Conservation (phyloP, 2,797 vertebrate species). For the Thripadectes ignobilis region DNA sequence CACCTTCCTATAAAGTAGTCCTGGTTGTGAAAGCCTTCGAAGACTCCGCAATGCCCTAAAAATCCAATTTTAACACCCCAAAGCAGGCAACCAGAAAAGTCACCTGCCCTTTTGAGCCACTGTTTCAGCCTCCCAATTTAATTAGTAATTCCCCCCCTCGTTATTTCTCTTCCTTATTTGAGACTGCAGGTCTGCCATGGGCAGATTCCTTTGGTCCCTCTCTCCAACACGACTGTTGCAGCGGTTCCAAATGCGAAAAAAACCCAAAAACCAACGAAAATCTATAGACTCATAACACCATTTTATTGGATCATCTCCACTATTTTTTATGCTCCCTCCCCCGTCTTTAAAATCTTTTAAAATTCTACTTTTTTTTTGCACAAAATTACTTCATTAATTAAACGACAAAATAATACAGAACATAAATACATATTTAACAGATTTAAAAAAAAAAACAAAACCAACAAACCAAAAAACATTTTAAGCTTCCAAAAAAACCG, state of each 20-base stretch:
- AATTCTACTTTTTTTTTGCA: slow-evolving; percentile 69
- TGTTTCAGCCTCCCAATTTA: background rate
- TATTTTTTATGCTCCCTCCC: slow-evolving; percentile 35
- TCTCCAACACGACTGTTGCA: slow-evolving; percentile 13
- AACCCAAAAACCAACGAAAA: slow-evolving; percentile 30
- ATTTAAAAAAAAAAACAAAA: slow-evolving; percentile 31
- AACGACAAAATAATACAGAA: slow-evolving; percentile 79
- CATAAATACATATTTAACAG: slow-evolving; percentile 84
- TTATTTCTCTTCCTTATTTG: background rate
- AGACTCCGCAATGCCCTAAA: background rate
- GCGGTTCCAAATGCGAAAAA: background rate
- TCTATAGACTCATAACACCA: slow-evolving; percentile 24
- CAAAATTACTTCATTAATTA: slow-evolving; percentile 78
- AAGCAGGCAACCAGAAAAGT: background rate
- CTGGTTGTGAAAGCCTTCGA: background rate
- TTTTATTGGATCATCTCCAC: slow-evolving; percentile 55
- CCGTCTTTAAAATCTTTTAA: slow-evolving; percentile 51
- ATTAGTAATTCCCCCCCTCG: background rate
- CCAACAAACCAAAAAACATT: background rate
- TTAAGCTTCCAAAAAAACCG: slow-evolving; percentile 65
- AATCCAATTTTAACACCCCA: background rate
- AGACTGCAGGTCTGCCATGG: background rate
- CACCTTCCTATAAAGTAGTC: slow-evolving; percentile 34
- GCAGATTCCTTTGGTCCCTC: background rate
- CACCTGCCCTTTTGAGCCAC: background rate